Conservation (phyloP, 2,113 vertebrate genomes). For the Ailurus styani region DNA sequence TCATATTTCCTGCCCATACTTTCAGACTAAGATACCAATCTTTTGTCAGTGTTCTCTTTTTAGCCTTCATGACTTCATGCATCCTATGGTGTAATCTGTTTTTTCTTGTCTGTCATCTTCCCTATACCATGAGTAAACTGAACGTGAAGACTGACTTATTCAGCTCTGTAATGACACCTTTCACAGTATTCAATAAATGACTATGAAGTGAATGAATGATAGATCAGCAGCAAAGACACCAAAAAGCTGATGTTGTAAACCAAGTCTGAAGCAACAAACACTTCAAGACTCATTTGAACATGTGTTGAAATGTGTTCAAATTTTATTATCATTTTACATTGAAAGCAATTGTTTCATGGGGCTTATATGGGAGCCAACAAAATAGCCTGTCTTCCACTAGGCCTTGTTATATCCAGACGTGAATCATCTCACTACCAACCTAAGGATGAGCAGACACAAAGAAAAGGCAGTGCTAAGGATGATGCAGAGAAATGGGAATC, state of each 20-base stretch:
- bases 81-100: neutral
- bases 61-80: neutral
- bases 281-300: neutral
- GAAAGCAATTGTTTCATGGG: neutral
- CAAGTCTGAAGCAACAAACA: neutral
- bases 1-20: neutral
- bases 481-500: neutral
- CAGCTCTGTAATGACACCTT: neutral
- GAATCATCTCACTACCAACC: neutral
- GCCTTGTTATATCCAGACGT: neutral
- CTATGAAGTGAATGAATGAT: neutral
- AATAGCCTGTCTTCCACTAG: neutral
- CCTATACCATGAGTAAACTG: neutral
- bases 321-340: neutral
- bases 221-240: neutral
- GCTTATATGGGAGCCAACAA: neutral
- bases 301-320: too few relatives aligned
- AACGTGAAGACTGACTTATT: neutral
- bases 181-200: neutral
- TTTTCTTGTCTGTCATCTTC: neutral
- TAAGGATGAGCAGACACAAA: neutral
- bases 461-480: neutral
- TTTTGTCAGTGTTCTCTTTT: neutral
- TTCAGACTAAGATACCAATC: neutral
- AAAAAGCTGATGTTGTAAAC: neutral